A percentile compares a stretch with the other conserved stretches of the same genome.
Conservation (phyloP, 2,113 vertebrate genomes). For the Stictonetta naevosa region DNA sequence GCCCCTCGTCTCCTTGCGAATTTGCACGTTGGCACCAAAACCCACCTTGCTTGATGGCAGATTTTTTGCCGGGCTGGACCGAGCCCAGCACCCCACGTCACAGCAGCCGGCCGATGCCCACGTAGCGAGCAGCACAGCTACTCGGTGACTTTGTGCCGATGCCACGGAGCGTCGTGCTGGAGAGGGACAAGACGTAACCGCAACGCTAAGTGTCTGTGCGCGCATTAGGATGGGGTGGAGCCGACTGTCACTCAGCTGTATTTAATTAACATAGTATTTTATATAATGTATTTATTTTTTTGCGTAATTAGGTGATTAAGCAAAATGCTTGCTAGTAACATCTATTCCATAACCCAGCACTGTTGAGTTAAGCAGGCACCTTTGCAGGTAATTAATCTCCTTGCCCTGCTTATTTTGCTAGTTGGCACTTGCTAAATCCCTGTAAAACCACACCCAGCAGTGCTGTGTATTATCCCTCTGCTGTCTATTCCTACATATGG, state of each 20-base stretch:
- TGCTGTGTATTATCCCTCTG: constrained; percentile 76
- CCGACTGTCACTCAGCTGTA: constrained; percentile 57
- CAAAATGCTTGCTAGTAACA: constrained; percentile 61
- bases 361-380: constrained; percentile 69
- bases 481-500: constrained; percentile 82
- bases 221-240: constrained; percentile 42
- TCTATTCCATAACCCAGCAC: constrained; percentile 41
- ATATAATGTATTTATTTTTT: constrained; percentile 72
- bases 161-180: background rate
- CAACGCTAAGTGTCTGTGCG: background rate
- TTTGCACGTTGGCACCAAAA: background rate
- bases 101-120: background rate
- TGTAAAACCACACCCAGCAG: constrained; percentile 80
- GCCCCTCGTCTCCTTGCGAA: background rate
- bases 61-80: background rate
- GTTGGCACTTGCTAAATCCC: constrained; percentile 80
- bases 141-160: background rate
- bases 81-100: background rate
- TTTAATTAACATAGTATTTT: constrained; percentile 70
- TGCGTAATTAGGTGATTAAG: constrained; percentile 67
- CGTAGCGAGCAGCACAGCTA: background rate
- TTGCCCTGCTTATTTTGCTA: constrained; percentile 80
- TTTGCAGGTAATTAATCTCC: constrained; percentile 81
- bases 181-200: background rate
- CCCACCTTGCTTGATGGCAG: background rate